Base-by-base conservation (phyloP, 2,888 invertebrate species). In the Lithosia quadra region DNA sequence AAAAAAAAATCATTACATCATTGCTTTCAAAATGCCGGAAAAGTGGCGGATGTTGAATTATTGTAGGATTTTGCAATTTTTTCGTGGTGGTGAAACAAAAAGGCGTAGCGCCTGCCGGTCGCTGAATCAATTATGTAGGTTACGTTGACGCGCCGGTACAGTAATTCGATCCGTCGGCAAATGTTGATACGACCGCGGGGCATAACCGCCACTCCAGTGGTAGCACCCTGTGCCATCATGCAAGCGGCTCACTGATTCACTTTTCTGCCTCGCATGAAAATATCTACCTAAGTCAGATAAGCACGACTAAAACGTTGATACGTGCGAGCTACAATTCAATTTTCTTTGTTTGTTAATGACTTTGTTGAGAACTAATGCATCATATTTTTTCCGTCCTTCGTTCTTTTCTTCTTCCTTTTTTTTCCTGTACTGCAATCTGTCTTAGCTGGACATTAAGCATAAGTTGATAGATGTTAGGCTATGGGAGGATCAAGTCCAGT, bases 151-250 rank as follows among this genome's bases (percentile, higher is more conserved):
- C 88, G 88, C 79, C 84, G 85, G 79, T 84, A 79, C 86, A 88
- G 93, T 94, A 95, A 94, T 92, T 93, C 92, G 90, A 94, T 93
- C 92, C 88, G 86, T 88, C 86, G 87, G 93, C 85, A 94, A 94
- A 94, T 93, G 94, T 94, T 95, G 94, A 91, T 93, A 92, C 85
- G 93, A 89, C 92, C 93, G 88, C 89, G 82, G 89, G 91, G 87
- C 86, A 87, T 84, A 84, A 81, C 84, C 84, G 74, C 63, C 66
- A 69, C 70, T 71, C 72, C 72, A 76, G 66, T 74, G 76, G 68
- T 74, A 71, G 76, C 58, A 67, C 60, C 56, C 68, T 63, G 60
- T 33, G 64, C 72, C 69, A 69, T 65, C 76, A 75, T 80, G 75
- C 80, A 75, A 79, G 68, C 77, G 81, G 79, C 85, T 84, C 84